These are phyloP conservation scores for Apaloderma vittatum DNA, from an alignment of 2,113 vertebrate species.

Conservation along the genomic window DNA sequence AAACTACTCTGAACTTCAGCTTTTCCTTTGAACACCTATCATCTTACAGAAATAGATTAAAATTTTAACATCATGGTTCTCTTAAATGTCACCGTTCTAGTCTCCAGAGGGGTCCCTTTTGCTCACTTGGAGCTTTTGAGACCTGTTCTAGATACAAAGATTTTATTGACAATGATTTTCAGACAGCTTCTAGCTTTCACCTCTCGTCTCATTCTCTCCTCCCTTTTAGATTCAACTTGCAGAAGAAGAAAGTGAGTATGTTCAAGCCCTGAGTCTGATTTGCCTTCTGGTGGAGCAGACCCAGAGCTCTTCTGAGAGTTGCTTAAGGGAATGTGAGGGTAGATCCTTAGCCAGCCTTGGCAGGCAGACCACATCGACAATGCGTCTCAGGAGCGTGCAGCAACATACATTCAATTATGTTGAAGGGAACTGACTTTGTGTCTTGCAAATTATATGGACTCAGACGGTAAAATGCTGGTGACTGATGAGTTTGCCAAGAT, in stretches of 20 bases:
- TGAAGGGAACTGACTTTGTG: neutral
- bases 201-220: neutral
- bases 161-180: neutral
- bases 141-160: neutral
- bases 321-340: neutral
- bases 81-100: neutral
- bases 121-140: neutral
- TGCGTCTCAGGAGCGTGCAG: neutral
- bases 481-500: neutral
- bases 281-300: neutral
- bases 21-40: neutral
- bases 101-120: neutral
- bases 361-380: neutral
- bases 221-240: neutral
- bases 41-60: neutral
- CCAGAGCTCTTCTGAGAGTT: neutral
- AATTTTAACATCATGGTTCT: neutral
- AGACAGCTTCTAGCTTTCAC: neutral
- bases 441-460: neutral
- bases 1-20: neutral
- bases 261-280: neutral
- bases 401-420: neutral
- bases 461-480: neutral
- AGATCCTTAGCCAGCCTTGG: neutral
- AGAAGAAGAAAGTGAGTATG: neutral